Evolutionary conservation across 2,797 vertebrate genomes (phyloP), one percentile per base, ranked within the genome.

Genomic region (Podarcis siculus): DNA sequence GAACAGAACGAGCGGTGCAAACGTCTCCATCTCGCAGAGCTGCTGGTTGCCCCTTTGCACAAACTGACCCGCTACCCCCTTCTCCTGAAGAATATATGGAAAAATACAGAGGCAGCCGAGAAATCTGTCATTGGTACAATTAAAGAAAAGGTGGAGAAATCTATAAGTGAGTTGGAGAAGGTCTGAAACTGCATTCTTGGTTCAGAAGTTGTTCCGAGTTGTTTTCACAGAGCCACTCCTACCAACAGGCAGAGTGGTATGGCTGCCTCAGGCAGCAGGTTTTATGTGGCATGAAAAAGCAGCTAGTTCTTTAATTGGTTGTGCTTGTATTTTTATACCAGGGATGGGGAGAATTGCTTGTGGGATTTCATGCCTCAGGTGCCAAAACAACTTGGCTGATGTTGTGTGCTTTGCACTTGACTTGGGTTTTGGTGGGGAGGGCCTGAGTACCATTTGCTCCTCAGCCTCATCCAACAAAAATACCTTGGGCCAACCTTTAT

Each of bases 141-240:
- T 86, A 97, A 98, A 72, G 97, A 98, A 69, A 97, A 97, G 87
- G 98, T 99, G 95, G 98, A 99, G 89, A 97, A 95, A n/a, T 98
- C 98, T 6, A 97, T 98, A 95, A 90, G 98, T 99, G 97, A 98
- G 98, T 96, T 83, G 19, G 66, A 32, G 88, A 85, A 66, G 32
- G 1, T 49, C 58, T 30, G 64, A 80, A 37, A 73, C 91, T 58
- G 82, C 75, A 42, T 3, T 9, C 8, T 30, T 35, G 8, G 42
- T 82, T 78, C 1, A 69, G 9, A 5, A 89, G 82, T 30, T 66
- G 67, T 49, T 0, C 0, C 3, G 4, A 4, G 64, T n/a, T 19
- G 72, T 79, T 55, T 55, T 77, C 45, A 23, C 12, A n/a, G 69
- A 30, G 27, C 67, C 69, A 71, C 4, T 23, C 69, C 23, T 69